phyloP scores from a whole-genome alignment of 2,888 invertebrate genomes.

The Cancer borealis region DNA sequence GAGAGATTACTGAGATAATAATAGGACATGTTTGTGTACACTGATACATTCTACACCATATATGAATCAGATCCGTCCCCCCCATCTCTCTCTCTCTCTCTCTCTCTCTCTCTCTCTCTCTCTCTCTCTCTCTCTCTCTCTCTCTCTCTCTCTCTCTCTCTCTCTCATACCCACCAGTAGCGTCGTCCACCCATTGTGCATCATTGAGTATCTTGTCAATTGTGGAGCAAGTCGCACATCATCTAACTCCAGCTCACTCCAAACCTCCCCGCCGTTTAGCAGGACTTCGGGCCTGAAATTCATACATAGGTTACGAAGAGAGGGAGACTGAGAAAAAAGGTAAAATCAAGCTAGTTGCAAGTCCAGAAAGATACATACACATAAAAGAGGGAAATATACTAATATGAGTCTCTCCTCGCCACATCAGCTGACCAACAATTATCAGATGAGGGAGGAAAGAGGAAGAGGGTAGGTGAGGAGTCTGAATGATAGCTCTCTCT shows the following conservation, averaged over 20 bases:
- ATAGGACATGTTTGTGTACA: neutral
- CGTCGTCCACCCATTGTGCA: conserved; percentile 87
- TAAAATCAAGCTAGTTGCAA: too few relatives aligned
- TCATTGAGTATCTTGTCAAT: conserved; percentile 84
- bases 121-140: neutral
- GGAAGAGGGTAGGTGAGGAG: too few relatives aligned
- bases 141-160: conserved; percentile 10
- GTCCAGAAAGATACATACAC: too few relatives aligned
- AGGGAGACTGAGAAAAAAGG: neutral
- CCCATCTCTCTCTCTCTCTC: neutral
- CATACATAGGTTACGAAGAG: neutral
- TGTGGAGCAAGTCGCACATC: conserved; percentile 83
- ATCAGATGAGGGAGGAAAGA: too few relatives aligned
- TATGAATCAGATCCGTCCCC: neutral
- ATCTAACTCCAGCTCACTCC: conserved; percentile 83
- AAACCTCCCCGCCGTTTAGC: conserved; percentile 79
- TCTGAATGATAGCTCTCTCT: too few relatives aligned
- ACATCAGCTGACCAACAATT: too few relatives aligned
- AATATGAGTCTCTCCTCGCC: too few relatives aligned
- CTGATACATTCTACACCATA: neutral
- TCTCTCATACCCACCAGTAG: conserved; percentile 81
- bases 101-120: neutral
- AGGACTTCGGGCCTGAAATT: conserved; percentile 69
- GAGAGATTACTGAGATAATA: neutral
- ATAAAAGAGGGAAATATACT: too few relatives aligned